Base-by-base conservation (phyloP, 2,888 invertebrate species). In the Dioctria rufipes region DNA sequence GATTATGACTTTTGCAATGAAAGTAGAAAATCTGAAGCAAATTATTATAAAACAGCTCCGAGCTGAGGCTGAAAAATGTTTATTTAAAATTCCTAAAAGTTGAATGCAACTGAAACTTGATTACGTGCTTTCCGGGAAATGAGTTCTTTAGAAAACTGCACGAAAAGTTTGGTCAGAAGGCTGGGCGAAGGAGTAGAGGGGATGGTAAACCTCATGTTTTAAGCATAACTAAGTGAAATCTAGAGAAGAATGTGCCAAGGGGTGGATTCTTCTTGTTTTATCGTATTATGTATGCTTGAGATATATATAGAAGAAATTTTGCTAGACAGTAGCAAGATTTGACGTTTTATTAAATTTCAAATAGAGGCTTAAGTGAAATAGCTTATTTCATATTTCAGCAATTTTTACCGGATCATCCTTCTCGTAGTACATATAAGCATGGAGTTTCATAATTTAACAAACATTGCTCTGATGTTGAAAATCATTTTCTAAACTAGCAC, bases 21-120 rank as follows among this genome's bases (percentile, higher is more conserved):
- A 54, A 6, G 54, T 54, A 2, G 54, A 4, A 69, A 69, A 51
- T 37, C 49, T 39, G 9, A 69, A 69, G n/a, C 8, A 39, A 69
- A 69, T 69, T 69, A 25, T 25, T 25, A 51, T 51, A 69, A 69
- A 51, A 25, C 11, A 39, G 51, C 9, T 11, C n/a, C 25, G 37
- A 69, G 13, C 11, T 51, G 8, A 46, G 51, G 6, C 37, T n/a
- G 13, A 51, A 69, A 51, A 69, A 69, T 69, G 67, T 46, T 69
- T 69, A 51, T 51, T 69, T 69, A 51, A 69, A 69, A 46, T 69
- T 69, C 67, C 39, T 37, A 69, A 69, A 54, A 51, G 11, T 51
- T 46, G 67, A 37, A 49, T 69, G 51, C 69, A 69, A 39, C 69
- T 69, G 51, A 49, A 69, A 69, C 51, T 69, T 69, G 37, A 69